Evolutionary conservation across 2,888 invertebrate species (phyloP).

Genomic region (Drosophila affinis): DNA sequence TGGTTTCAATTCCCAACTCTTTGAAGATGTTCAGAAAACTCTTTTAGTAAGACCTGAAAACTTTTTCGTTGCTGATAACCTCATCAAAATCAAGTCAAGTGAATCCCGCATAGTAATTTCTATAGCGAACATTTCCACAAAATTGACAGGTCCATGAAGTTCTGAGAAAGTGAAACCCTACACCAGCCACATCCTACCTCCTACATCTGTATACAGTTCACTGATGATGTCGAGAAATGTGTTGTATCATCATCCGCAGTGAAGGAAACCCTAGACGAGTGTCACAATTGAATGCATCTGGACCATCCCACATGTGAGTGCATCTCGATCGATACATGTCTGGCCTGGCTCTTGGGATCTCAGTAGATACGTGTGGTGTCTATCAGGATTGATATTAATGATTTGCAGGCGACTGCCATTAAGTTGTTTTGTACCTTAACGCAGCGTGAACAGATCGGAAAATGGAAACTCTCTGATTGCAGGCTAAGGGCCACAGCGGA

Average conservation of each 20-base stretch:
- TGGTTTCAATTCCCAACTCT: neutral
- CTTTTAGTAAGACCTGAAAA: neutral
- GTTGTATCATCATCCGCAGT: conserved; percentile 15
- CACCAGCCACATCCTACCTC: neutral
- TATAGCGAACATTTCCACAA: neutral
- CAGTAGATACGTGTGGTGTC: conserved; percentile 19
- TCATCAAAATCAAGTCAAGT: neutral
- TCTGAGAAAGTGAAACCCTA: conserved; percentile 30
- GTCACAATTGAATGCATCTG: conserved; percentile 51
- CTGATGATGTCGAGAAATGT: neutral
- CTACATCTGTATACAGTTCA: neutral
- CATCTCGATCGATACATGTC: conserved; percentile 48
- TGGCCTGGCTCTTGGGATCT: neutral
- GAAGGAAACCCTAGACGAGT: conserved; percentile 36
- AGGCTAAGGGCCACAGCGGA: conserved; percentile 43
- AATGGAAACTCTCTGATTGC: conserved; percentile 52
- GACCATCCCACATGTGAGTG: conserved; percentile 30
- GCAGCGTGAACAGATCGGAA: conserved; percentile 57
- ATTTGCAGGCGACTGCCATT: conserved; percentile 73
- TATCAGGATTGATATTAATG: conserved; percentile 78
- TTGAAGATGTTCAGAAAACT: neutral
- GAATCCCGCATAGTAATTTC: conserved; percentile 1
- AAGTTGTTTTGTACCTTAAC: conserved; percentile 68
- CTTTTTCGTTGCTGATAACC: neutral
- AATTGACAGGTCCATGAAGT: neutral